A percentile compares a stretch with the other conserved stretches of the same genome.
Conservation (phyloP, 2,113 vertebrate genomes). For the Poeciliopsis turrubarensis region DNA sequence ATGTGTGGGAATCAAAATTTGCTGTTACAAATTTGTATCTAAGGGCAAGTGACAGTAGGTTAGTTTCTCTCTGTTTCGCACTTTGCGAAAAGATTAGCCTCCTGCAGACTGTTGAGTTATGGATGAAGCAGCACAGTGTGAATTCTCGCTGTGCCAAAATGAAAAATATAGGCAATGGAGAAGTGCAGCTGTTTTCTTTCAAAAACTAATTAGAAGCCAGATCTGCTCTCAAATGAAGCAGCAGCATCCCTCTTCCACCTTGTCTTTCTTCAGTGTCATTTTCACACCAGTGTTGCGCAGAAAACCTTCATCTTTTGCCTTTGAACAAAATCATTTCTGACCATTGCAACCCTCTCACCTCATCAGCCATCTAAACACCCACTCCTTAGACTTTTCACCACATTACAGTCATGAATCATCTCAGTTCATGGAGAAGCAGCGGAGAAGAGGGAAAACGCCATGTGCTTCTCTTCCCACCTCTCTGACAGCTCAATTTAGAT, state of each 20-base stretch:
- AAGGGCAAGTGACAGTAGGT: background rate
- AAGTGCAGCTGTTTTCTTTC: slow-evolving; percentile 33
- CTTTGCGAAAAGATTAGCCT: background rate
- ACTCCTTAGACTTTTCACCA: slow-evolving; percentile 47
- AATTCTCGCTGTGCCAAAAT: slow-evolving; percentile 19
- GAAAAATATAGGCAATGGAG: slow-evolving; percentile 25
- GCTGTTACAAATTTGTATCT: background rate
- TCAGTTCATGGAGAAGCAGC: slow-evolving; percentile 15
- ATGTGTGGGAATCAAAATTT: background rate
- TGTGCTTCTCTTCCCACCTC: slow-evolving; percentile 40
- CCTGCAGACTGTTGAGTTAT: slow-evolving; percentile 29
- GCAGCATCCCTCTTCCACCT: slow-evolving; percentile 11
- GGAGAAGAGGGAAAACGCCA: slow-evolving; percentile 12
- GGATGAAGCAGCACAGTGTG: background rate
- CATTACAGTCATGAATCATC: slow-evolving; percentile 51
- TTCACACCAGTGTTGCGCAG: slow-evolving; percentile 18
- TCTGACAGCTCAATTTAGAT: slow-evolving; percentile 43
- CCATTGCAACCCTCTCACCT: slow-evolving; percentile 11
- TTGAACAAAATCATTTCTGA: slow-evolving; percentile 49
- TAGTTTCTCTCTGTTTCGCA: background rate
- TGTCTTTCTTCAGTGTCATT: background rate
- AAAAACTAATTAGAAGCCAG: slow-evolving; percentile 29
- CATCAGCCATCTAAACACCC: slow-evolving; percentile 50
- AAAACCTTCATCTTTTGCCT: slow-evolving; percentile 32
- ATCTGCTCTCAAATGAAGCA: slow-evolving; percentile 14